Conservation (phyloP, 1,140 invertebrate genomes). For the Drosophila neocordata region DNA sequence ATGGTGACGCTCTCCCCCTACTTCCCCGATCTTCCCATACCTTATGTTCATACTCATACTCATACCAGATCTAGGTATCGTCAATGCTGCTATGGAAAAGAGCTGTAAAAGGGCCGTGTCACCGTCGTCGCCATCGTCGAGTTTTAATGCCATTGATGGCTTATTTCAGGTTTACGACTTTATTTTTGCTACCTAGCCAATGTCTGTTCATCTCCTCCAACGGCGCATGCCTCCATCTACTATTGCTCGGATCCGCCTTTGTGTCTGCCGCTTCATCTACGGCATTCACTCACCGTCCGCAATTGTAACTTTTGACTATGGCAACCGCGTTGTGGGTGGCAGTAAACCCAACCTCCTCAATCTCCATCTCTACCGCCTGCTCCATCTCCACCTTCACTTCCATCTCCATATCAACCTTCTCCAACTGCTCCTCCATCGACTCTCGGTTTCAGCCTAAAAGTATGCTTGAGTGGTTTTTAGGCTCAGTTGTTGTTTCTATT, state of each 20-base stretch:
- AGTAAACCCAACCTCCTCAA: not conserved
- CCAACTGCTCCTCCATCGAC: not conserved
- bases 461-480: constrained; percentile 80
- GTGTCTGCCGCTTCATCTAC: constrained; percentile 27
- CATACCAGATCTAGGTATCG: not conserved
- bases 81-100: constrained; percentile 28
- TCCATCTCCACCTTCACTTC: not conserved
- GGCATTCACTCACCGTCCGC: constrained; percentile 68
- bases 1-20: constrained; percentile 28
- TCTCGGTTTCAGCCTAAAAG: constrained; percentile 18
- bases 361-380: not conserved
- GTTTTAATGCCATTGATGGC: constrained; percentile 81
- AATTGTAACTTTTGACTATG: constrained; percentile 76
- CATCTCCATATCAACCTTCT: not conserved
- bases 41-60: not conserved
- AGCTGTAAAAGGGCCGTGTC: constrained; percentile 58
- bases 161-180: constrained; percentile 81
- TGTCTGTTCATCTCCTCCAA: constrained; percentile 31
- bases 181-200: constrained; percentile 77
- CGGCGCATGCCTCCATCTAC: not conserved
- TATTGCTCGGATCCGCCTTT: not conserved
- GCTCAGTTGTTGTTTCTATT: constrained; percentile 76
- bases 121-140: constrained; percentile 51
- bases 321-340: constrained; percentile 19
- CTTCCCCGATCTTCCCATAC: not conserved